These are phyloP conservation scores for Tetrax tetrax DNA, from an alignment of 2,113 vertebrate genomes.

Conservation along the genomic window DNA sequence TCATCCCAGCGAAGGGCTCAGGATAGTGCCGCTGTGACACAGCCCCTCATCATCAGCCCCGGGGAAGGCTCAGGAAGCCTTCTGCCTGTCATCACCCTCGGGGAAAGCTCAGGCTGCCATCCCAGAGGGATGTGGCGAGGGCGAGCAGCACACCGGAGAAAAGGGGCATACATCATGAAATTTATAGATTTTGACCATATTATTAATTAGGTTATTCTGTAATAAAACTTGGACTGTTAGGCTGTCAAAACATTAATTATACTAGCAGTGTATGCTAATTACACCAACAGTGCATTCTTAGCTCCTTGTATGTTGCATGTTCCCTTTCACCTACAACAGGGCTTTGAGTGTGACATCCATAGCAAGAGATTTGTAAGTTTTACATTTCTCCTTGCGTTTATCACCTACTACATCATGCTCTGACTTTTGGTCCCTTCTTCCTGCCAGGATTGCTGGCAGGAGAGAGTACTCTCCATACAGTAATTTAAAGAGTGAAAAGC, in stretches of 20 bases:
- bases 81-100: no score
- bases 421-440: not conserved
- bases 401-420: not conserved
- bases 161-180: not conserved
- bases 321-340: not conserved
- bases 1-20: not conserved
- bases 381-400: not conserved
- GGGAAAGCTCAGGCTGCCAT: not conserved
- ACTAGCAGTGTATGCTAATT: no score
- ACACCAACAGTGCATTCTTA: not conserved
- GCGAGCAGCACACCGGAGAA: not conserved
- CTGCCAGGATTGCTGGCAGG: not conserved
- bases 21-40: no score
- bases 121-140: no score
- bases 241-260: not conserved
- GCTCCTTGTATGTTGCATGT: not conserved
- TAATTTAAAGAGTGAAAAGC: not conserved
- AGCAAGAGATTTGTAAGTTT: not conserved
- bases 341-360: not conserved
- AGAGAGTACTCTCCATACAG: not conserved
- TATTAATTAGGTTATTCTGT: not conserved
- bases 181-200: not conserved
- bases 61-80: no score
- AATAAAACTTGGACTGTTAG: not conserved
- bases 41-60: no score